Percentiles rank a stretch among this genome's conserved stretches.
Evolutionary conservation across 1,140 invertebrate species (phyloP).

Genomic region (Hycleus phaleratus): DNA sequence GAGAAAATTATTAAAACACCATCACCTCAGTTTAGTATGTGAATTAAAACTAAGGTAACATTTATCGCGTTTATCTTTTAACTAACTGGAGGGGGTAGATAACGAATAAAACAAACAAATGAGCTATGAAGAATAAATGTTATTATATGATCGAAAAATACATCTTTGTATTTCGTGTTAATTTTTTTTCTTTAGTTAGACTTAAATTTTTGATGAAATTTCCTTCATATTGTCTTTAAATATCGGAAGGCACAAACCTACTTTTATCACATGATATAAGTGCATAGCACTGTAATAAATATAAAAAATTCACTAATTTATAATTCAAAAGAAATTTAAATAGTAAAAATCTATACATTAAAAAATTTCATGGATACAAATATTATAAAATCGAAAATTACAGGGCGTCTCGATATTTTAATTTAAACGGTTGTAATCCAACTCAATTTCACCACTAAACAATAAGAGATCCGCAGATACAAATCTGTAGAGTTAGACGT

Average conservation of each 20-base stretch:
- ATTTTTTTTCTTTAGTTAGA: no score
- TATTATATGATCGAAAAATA: constrained; percentile 14
- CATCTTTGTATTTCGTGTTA: background rate
- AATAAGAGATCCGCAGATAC: no score
- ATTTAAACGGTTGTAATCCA: background rate
- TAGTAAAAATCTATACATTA: constrained; percentile 4
- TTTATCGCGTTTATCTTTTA: no score
- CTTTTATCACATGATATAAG: constrained; percentile 89
- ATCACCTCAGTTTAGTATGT: no score
- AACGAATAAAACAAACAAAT: background rate
- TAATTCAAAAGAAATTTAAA: constrained; percentile 45
- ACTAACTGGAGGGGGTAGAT: background rate
- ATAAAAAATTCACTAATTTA: constrained; percentile 67
- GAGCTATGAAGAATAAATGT: constrained; percentile 3
- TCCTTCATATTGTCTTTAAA: constrained; percentile 11
- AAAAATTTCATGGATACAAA: no score
- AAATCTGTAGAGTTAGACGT: no score
- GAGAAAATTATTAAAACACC: no score
- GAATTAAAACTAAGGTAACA: no score
- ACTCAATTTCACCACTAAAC: no score
- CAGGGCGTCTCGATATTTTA: background rate
- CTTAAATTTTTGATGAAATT: background rate
- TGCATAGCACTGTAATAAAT: constrained; percentile 73
- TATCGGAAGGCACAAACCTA: constrained; percentile 14
- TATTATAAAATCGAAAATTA: no score